These are phyloP conservation scores for Upupa epops DNA, from an alignment of 2,113 vertebrate species.

Conservation along the genomic window DNA sequence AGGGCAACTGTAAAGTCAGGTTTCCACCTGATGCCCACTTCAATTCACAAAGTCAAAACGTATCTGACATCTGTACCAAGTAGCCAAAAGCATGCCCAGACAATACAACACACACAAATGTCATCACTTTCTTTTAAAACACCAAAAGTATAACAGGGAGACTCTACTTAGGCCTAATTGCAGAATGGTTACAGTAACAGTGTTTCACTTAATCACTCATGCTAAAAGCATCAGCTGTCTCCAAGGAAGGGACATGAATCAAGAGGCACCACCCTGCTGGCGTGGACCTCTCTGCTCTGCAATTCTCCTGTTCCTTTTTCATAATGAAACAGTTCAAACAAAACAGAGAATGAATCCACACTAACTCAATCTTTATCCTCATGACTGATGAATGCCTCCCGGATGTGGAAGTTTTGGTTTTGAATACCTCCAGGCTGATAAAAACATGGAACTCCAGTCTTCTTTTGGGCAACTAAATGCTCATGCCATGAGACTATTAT, in stretches of 20 bases:
- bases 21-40: neutral
- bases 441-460: neutral
- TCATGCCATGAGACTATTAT: constrained; percentile 1
- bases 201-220: neutral
- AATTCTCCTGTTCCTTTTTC: neutral
- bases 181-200: neutral
- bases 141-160: neutral
- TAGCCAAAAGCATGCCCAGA: neutral
- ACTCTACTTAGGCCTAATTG: neutral
- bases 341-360: neutral
- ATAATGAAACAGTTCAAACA: neutral
- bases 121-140: neutral
- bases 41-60: neutral
- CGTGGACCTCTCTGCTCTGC: neutral
- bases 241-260: neutral
- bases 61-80: neutral
- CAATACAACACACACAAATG: neutral
- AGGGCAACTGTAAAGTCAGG: neutral
- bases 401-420: neutral
- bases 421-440: constrained; percentile 1
- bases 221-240: neutral
- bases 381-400: neutral
- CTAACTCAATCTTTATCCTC: neutral
- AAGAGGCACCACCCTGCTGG: neutral
- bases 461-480: neutral